These are phyloP conservation scores for Leptogaster cylindrica DNA, from an alignment of 2,888 invertebrate genomes.

Conservation along the genomic window DNA sequence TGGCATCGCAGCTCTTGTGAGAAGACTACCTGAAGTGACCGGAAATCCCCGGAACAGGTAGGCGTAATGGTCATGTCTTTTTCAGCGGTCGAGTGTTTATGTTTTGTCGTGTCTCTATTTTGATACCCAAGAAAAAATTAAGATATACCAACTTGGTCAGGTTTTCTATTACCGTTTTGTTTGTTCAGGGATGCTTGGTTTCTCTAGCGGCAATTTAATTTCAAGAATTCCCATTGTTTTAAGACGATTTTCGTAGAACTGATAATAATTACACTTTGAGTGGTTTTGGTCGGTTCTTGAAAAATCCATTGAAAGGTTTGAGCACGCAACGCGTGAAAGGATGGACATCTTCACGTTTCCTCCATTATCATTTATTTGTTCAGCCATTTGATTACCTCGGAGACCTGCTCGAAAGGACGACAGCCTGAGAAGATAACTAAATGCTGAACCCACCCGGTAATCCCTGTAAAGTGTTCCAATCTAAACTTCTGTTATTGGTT, in stretches of 20 bases:
- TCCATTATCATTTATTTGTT: conserved; percentile 30
- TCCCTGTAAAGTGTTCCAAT: conserved; percentile 36
- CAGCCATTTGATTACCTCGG: conserved; percentile 28
- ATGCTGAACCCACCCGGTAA: conserved; percentile 14
- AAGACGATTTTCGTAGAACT: conserved; percentile 28
- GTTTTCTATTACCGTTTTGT: no score
- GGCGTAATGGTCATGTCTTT: no score
- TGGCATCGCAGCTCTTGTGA: no score
- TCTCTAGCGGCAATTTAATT: neutral
- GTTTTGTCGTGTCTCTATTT: no score
- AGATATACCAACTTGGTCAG: no score
- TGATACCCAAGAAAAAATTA: neutral
- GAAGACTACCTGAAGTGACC: no score
- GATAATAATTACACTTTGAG: conserved; percentile 27
- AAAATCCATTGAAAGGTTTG: neutral
- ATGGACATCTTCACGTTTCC: neutral
- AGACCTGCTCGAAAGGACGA: conserved; percentile 6
- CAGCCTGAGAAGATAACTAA: neutral
- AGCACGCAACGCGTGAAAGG: conserved; percentile 8
- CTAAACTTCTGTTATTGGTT: conserved; percentile 36
- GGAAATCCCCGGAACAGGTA: no score
- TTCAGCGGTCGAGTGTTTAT: no score
- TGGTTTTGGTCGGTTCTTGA: conserved; percentile 1
- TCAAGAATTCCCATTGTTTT: no score
- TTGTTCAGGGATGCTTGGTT: neutral